These are phyloP conservation scores for Epinephelus coioides DNA, from an alignment of 2,797 vertebrate genomes.

Conservation along the genomic window DNA sequence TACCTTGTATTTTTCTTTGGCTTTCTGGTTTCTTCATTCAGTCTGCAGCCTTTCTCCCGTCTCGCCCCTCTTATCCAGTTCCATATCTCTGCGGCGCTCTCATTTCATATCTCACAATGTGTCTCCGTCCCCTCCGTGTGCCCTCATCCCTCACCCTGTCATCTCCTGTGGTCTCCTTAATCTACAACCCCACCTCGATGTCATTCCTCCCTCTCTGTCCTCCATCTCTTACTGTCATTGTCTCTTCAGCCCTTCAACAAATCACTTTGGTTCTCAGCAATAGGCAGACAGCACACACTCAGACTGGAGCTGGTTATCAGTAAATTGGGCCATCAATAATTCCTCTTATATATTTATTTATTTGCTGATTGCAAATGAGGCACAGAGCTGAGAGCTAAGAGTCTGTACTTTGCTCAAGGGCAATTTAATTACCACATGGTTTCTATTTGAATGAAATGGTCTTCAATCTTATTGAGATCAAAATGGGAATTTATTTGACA, in stretches of 20 bases:
- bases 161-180: conserved; percentile 57
- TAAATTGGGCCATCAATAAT: conserved; percentile 33
- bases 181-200: conserved; percentile 42
- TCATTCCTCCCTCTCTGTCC: conserved; percentile 32
- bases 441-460: neutral
- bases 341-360: neutral
- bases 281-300: neutral
- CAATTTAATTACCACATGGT: neutral
- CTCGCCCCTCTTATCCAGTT: conserved; percentile 16
- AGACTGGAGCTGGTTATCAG: conserved; percentile 17
- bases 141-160: conserved; percentile 61
- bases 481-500: neutral
- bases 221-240: conserved; percentile 23
- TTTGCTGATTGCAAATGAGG: neutral
- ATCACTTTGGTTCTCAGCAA: conserved; percentile 31
- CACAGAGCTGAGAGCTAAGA: neutral
- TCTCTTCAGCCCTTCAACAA: conserved; percentile 34
- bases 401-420: conserved; percentile 5
- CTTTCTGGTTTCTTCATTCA: neutral
- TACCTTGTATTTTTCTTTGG: conserved; percentile 10
- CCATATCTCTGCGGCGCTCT: conserved; percentile 19
- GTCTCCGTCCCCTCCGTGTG: conserved; percentile 10
- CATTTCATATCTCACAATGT: conserved; percentile 38
- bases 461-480: neutral
- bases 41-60: conserved; percentile 5